Evolutionary conservation across 1,140 invertebrate species (phyloP), one percentile per base, ranked within the genome.

Genomic region (Tetranychus cinnabarinus): DNA sequence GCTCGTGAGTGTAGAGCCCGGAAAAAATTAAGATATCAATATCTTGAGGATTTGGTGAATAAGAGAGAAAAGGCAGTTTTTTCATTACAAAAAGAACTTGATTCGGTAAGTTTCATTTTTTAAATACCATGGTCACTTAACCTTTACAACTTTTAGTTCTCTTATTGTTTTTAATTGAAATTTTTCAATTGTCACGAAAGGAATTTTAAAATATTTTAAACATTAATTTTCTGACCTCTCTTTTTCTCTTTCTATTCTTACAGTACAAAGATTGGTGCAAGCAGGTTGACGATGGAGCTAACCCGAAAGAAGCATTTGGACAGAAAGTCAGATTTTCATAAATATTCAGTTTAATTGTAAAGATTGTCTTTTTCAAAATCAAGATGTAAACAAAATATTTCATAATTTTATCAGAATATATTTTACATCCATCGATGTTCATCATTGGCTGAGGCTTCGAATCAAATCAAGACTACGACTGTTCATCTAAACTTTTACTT

Each of bases 1-100:
- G 92, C 92, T 63, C 78, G 91, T 67, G 92, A 97, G 77, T 97
- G 91, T 72, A 80, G 92, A 65, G 91, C 91, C 46, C 78, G 92
- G 48, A 97, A 97, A 76, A 97, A 97, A 70, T 78, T 97, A 48
- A 79, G 92, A 35, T 95, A 96, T 73, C 91, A 97, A 73, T 97
- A 97, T 72, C 77, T 97, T 59, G 92, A 97, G 73, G 91, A 97
- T 72, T 73, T 97, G 58, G 91, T 97, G 2, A 78, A 83, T 2
- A 87, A 92, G 72, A 76, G 91, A 63, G 92, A 97, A 72, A 86
- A 90, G 67, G 87, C 91, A n/a, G 89, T 96, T 3, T 76, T 92
- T 65, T 79, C 83, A 7, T 75, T 97, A 15, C 78, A 87, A 65
- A 82, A 86, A 67, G 92, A 97, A 75, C 75, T 97, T 59, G 88